Evolutionary conservation across 2,888 invertebrate species (phyloP).

Genomic region (Hecatera dysodea): DNA sequence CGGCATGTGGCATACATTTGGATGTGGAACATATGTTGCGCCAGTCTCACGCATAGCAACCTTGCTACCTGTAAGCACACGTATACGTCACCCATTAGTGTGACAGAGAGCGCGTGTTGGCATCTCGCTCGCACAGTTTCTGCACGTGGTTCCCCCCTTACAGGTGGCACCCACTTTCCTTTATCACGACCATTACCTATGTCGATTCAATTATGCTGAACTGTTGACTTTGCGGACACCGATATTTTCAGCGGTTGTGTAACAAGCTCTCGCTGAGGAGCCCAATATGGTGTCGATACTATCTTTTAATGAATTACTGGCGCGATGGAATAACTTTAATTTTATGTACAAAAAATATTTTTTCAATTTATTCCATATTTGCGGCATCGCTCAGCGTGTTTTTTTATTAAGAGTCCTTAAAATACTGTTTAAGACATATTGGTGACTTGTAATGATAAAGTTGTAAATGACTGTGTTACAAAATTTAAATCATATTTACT

Average conservation of each 20-base stretch:
- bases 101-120: slow-evolving; percentile 66
- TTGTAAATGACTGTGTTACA: neutral
- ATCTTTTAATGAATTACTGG: slow-evolving; percentile 75
- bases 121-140: slow-evolving; percentile 58
- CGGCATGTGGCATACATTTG: slow-evolving; percentile 71
- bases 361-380: slow-evolving; percentile 19
- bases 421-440: neutral
- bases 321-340: slow-evolving; percentile 38
- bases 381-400: neutral
- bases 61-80: slow-evolving; percentile 70
- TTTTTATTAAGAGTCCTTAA: slow-evolving; percentile 10
- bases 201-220: slow-evolving; percentile 85
- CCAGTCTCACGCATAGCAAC: slow-evolving; percentile 67
- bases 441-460: neutral
- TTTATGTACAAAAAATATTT: slow-evolving; percentile 58
- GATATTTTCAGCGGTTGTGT: slow-evolving; percentile 76
- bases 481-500: neutral
- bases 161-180: slow-evolving; percentile 72
- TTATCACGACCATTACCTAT: slow-evolving; percentile 78
- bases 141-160: slow-evolving; percentile 74
- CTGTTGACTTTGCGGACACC: slow-evolving; percentile 81
- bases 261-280: slow-evolving; percentile 62
- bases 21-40: slow-evolving; percentile 73
- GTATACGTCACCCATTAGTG: slow-evolving; percentile 72
- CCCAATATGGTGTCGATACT: slow-evolving; percentile 69